Evolutionary conservation across 2,888 invertebrate genomes (phyloP).

Genomic region (Thyatira batis): DNA sequence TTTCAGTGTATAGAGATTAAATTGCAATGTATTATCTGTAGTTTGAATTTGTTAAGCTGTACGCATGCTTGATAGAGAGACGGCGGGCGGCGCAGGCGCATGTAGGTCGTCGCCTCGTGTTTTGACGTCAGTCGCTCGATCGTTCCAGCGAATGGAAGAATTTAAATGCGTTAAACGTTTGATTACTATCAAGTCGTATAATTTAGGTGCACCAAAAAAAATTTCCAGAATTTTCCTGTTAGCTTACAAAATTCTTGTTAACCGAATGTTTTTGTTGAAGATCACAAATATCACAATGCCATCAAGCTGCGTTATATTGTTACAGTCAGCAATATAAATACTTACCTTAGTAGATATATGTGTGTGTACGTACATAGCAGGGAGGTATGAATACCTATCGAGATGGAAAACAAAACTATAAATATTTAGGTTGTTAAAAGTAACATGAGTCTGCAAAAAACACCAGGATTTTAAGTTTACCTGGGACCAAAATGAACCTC

Average conservation of each 20-base stretch:
- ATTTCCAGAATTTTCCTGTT: neutral
- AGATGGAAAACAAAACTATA: too few species aligned
- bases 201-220: neutral
- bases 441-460: too few species aligned
- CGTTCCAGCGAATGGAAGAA: conserved; percentile 17
- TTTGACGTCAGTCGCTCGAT: conserved; percentile 14
- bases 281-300: too few species aligned
- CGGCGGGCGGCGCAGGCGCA: conserved; percentile 33
- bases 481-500: too few species aligned
- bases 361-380: too few species aligned
- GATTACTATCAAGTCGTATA: neutral
- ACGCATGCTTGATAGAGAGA: conserved; percentile 28
- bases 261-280: too few species aligned
- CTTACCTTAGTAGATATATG: too few species aligned
- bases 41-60: conserved; percentile 19
- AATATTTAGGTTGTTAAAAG: too few species aligned
- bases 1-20: conserved; percentile 10
- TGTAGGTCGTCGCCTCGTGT: conserved; percentile 41
- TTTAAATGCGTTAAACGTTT: conserved; percentile 9
- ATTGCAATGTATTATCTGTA: conserved; percentile 5
- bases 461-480: too few species aligned
- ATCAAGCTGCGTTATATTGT: too few species aligned
- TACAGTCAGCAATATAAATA: too few species aligned
- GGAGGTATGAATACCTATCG: too few species aligned
- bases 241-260: neutral